A percentile compares a stretch with the other conserved stretches of the same genome.
phyloP scores from a whole-genome alignment of 2,113 vertebrate species.

The Vicugna pacos region DNA sequence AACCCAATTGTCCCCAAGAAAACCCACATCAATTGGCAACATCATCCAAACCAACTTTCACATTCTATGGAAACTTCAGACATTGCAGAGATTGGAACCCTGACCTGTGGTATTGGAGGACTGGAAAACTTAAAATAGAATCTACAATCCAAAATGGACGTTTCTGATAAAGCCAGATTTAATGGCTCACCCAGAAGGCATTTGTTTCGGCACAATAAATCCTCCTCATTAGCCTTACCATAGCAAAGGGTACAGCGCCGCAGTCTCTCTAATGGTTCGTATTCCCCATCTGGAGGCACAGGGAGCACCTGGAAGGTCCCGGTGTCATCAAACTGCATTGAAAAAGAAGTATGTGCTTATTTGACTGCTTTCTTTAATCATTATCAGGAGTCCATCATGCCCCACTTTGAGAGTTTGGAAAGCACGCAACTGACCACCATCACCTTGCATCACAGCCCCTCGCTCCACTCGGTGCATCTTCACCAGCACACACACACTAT shows the following conservation, averaged over 20 bases:
- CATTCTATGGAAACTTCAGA: background rate
- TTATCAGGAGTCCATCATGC: background rate
- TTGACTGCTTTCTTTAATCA: background rate
- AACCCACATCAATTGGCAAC: background rate
- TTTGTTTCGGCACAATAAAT: background rate
- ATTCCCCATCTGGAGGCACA: conserved; percentile 12
- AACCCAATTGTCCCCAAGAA: background rate
- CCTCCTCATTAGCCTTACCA: conserved; percentile 83
- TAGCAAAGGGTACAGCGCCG: conserved; percentile 89
- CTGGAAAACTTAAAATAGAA: conserved; percentile 9
- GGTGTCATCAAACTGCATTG: conserved; percentile 88
- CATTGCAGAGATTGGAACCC: background rate
- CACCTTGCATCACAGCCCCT: background rate
- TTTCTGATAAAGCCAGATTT: background rate
- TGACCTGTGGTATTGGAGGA: background rate
- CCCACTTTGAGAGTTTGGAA: background rate
- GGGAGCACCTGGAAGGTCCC: conserved; percentile 84
- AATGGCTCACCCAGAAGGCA: background rate
- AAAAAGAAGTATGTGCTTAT: conserved; percentile 10
- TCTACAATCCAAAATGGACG: background rate
- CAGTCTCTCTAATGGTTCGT: conserved; percentile 67
- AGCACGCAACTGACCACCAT: background rate
- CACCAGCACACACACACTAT: background rate
- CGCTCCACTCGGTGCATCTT: background rate
- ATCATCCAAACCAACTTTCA: conserved; percentile 24